Evolutionary conservation across 1,140 invertebrate genomes (phyloP), one percentile per base, ranked within the genome.

Genomic region (Drosophila kanapiae): DNA sequence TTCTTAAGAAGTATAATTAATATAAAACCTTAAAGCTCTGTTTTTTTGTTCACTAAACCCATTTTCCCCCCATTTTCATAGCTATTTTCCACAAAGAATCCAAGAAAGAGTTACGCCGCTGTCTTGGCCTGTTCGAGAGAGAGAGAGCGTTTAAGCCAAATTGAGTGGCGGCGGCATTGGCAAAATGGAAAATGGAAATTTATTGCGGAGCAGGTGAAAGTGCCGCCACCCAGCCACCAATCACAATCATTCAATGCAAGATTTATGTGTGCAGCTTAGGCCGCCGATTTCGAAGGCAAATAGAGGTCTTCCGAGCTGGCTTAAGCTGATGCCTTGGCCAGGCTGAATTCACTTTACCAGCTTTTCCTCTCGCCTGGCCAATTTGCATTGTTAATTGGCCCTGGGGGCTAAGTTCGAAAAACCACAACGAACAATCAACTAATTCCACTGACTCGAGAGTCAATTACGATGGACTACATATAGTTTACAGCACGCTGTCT

Each of bases 161-260:
- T 84, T 84, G 85, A 87, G 77, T 90, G 75, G 43, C 23, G 23
- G 23, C 54, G 61, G 67, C 77, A 48, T 49, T 78, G 68, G 56
- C 23, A 23, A 48, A 67, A 35, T 48, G 54, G 29, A 69, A 69
- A 64, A 69, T 80, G 58, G 53, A 78, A 88, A 88, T 90, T 88
- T 81, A 90, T 90, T 69, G 74, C 69, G 62, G 57, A 58, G 37
- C 84, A 88, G 84, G 84, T 88, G 81, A 90, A 90, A 81, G 84
- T 90, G 78, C 33, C 53, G 11, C 31, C 40, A 13, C 53, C 51
- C 14, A 23, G 23, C 40, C 59, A 59, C 38, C 31, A 13, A 42
- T 13, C 43, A 16, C 40, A 58, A 45, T 29, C 51, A 58, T 62
- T 82, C 64, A 54, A 54, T 65, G 49, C 53, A 63, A 75, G 70